Percentiles rank a stretch among this genome's conserved stretches.
These are phyloP conservation scores for Heliothis subflexa DNA, from an alignment of 1,140 invertebrate genomes.

Conservation along the genomic window DNA sequence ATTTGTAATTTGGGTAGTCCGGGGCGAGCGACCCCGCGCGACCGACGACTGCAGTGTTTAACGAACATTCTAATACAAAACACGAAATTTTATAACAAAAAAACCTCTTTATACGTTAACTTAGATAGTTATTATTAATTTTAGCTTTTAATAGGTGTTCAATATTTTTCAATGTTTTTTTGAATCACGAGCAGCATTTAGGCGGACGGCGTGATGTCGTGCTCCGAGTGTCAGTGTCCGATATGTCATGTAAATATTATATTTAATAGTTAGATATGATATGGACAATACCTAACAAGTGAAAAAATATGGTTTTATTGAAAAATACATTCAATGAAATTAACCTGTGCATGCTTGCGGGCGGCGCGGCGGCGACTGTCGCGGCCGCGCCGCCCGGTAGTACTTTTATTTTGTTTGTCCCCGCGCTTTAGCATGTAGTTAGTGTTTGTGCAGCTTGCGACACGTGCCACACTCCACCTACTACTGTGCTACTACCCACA, in stretches of 20 bases:
- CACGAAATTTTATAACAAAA: conserved; percentile 61
- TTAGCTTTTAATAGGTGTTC: conserved; percentile 85
- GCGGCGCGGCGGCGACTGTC: conserved; percentile 47
- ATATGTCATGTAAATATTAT: conserved; percentile 76
- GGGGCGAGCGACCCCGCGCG: conserved; percentile 55
- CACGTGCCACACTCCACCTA: not conserved
- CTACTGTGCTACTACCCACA: too few relatives aligned
- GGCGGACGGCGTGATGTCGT: conserved; percentile 48
- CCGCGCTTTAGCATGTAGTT: conserved; percentile 52
- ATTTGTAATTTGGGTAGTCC: conserved; percentile 52
- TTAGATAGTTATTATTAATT: conserved; percentile 83
- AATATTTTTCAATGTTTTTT: conserved; percentile 75
- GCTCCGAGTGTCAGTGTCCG: conserved; percentile 48
- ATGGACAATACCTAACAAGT: conserved; percentile 86
- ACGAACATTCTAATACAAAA: conserved; percentile 52
- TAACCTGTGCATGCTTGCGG: conserved; percentile 65
- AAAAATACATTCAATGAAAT: conserved; percentile 84
- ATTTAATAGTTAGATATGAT: conserved; percentile 79
- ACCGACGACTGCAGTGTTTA: conserved; percentile 51
- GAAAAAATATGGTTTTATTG: conserved; percentile 82
- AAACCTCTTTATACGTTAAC: conserved; percentile 75
- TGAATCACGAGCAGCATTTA: conserved; percentile 68
- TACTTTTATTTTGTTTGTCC: conserved; percentile 65
- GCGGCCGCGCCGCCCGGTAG: conserved; percentile 49
- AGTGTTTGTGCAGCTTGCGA: conserved; percentile 45